These are phyloP conservation scores for Lasiurus borealis DNA, from an alignment of 2,113 vertebrate genomes.

Conservation along the genomic window DNA sequence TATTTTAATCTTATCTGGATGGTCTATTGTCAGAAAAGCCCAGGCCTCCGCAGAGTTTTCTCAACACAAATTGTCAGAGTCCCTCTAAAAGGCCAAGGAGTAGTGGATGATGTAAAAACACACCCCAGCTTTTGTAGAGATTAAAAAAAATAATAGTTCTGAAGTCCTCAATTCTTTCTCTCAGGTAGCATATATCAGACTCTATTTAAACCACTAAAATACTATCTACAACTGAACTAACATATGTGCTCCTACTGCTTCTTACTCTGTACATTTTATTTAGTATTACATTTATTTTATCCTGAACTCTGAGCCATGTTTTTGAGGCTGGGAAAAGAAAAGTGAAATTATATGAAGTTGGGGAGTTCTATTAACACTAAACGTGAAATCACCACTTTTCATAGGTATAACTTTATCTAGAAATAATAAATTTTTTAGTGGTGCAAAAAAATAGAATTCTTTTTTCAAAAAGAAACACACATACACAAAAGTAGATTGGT, in stretches of 20 bases:
- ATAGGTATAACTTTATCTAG: background rate
- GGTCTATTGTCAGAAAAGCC: background rate
- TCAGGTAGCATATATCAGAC: background rate
- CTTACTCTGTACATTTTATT: slow-evolving; percentile 17
- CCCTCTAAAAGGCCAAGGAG: background rate
- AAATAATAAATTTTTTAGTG: slow-evolving; percentile 30
- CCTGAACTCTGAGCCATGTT: background rate
- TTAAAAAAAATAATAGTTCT: background rate
- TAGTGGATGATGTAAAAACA: background rate
- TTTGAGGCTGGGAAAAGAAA: background rate
- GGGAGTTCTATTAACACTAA: slow-evolving; percentile 5
- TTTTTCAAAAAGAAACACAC: background rate
- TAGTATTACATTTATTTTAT: slow-evolving; percentile 15
- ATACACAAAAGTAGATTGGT: background rate
- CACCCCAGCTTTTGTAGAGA: background rate
- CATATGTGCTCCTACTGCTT: background rate
- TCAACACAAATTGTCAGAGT: background rate
- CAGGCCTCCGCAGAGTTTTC: background rate
- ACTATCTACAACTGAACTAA: background rate
- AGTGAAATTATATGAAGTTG: slow-evolving; percentile 30
- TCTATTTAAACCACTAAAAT: slow-evolving; percentile 19
- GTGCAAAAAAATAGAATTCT: background rate
- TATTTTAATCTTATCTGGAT: slow-evolving; percentile 57
- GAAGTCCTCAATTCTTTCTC: background rate
- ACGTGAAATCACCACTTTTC: slow-evolving; percentile 29